These are phyloP conservation scores for Agelaius tricolor DNA, from an alignment of 2,113 vertebrate genomes.

Conservation along the genomic window DNA sequence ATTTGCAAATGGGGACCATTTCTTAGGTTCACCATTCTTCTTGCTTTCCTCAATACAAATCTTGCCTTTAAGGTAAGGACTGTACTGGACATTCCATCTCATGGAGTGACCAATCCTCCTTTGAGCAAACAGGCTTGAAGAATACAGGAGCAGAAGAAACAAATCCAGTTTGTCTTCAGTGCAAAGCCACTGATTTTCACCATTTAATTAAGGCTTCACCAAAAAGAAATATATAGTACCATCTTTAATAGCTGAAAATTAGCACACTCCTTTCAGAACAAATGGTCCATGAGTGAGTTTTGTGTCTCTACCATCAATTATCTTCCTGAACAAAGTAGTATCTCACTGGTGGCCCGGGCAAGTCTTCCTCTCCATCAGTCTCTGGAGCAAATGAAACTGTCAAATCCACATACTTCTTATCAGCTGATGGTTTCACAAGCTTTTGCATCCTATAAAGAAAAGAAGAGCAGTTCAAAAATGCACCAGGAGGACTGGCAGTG, in stretches of 20 bases:
- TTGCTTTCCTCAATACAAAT: neutral
- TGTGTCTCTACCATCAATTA: slow-evolving; percentile 67
- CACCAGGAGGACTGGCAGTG: neutral
- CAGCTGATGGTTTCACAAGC: slow-evolving; percentile 90
- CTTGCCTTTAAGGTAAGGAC: slow-evolving; percentile 7
- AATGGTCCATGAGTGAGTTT: slow-evolving; percentile 39
- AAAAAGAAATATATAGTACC: slow-evolving; percentile 67
- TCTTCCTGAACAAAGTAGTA: slow-evolving; percentile 87
- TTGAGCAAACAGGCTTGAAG: slow-evolving; percentile 12
- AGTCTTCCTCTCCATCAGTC: slow-evolving; percentile 90
- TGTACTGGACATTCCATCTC: slow-evolving; percentile 39
- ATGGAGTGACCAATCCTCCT: slow-evolving; percentile 7
- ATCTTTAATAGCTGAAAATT: slow-evolving; percentile 59
- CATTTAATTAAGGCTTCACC: slow-evolving; percentile 76
- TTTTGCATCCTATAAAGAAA: slow-evolving; percentile 91
- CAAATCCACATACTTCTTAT: slow-evolving; percentile 94
- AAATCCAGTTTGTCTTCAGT: slow-evolving; percentile 66
- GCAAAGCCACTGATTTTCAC: slow-evolving; percentile 52
- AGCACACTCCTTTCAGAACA: slow-evolving; percentile 58
- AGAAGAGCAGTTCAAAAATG: neutral
- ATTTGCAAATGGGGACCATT: neutral
- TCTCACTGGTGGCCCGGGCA: slow-evolving; percentile 94
- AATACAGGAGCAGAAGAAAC: slow-evolving; percentile 22
- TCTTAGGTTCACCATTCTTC: neutral
- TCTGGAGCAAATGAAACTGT: slow-evolving; percentile 96